A percentile compares a stretch with the other conserved stretches of the same genome.
Evolutionary conservation across 2,888 invertebrate genomes (phyloP).

Genomic region (Luffia ferchaultella): DNA sequence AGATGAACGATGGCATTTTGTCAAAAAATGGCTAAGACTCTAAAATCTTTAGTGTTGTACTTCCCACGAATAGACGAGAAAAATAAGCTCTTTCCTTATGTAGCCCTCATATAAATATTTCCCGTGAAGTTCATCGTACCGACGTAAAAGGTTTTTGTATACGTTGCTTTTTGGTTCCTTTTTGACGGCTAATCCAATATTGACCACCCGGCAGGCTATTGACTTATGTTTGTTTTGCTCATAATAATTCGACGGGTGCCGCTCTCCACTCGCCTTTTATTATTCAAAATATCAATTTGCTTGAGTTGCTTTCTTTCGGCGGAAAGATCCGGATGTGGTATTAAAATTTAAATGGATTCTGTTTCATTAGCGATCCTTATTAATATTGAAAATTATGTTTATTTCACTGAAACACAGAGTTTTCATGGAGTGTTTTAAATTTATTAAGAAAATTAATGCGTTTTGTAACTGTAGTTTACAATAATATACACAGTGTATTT

Average conservation of each 20-base stretch:
- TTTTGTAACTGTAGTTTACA: too few relatives aligned
- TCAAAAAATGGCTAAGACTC: too few relatives aligned
- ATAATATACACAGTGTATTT: too few relatives aligned
- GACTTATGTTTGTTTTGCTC: slow-evolving; percentile 63
- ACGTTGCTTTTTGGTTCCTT: slow-evolving; percentile 67
- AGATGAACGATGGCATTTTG: too few relatives aligned
- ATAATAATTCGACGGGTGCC: slow-evolving; percentile 52
- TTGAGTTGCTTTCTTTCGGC: slow-evolving; percentile 19
- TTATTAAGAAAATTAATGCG: too few relatives aligned
- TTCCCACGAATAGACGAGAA: too few relatives aligned
- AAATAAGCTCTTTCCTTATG: slow-evolving; percentile 36
- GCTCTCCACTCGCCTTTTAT: slow-evolving; percentile 44
- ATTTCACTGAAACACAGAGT: background rate
- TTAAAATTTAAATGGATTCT: slow-evolving; percentile 4
- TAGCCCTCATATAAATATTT: slow-evolving; percentile 51
- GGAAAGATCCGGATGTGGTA: slow-evolving; percentile 2
- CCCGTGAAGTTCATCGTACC: slow-evolving; percentile 44
- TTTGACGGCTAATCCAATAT: slow-evolving; percentile 63
- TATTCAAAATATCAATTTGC: slow-evolving; percentile 65
- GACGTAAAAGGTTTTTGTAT: slow-evolving; percentile 66
- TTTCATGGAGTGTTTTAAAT: too few relatives aligned
- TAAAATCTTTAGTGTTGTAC: too few relatives aligned
- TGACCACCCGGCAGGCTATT: slow-evolving; percentile 62
- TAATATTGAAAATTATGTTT: slow-evolving; percentile 2
- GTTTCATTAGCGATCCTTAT: slow-evolving; percentile 4